Evolutionary conservation across 64 coral and sea anemone genomes (phyloP).

Genomic region (Pocillopora verrucosa): DNA sequence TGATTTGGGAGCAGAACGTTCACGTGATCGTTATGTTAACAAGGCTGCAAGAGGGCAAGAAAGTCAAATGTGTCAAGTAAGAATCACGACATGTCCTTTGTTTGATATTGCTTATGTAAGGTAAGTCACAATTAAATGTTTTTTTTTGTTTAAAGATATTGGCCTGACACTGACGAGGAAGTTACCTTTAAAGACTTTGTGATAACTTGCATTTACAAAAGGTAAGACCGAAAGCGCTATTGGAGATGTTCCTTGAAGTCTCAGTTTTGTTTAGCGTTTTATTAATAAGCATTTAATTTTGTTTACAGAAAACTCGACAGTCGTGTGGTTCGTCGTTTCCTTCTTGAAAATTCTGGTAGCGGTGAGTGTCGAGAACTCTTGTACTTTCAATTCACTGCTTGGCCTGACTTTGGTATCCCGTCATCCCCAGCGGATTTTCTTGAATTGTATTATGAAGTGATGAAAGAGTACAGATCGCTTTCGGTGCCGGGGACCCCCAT

Average conservation of each 20-base stretch:
- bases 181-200: constrained; percentile 48
- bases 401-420: constrained; percentile 69
- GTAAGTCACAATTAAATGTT: background rate
- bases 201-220: constrained; percentile 48
- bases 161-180: constrained; percentile 65
- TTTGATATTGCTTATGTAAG: background rate
- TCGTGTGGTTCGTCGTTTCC: constrained; percentile 53
- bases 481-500: constrained; percentile 26
- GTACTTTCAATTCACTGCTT: constrained; percentile 55
- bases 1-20: constrained; percentile 68
- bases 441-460: constrained; percentile 41
- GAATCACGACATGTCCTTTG: background rate
- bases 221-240: constrained; percentile 1
- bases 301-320: constrained; percentile 50
- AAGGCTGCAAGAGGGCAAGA: constrained; percentile 63
- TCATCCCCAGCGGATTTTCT: constrained; percentile 60
- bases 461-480: constrained; percentile 24
- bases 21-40: constrained; percentile 66
- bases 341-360: constrained; percentile 41
- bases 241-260: no score
- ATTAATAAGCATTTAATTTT: background rate
- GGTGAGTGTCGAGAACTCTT: constrained; percentile 56
- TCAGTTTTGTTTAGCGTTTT: no score
- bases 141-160: constrained; percentile 33
- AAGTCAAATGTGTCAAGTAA: constrained; percentile 75